Percentiles rank a stretch among this genome's conserved stretches.
These are phyloP conservation scores for Leptarthrus brevirostris DNA, from an alignment of 2,888 invertebrate species.

Conservation along the genomic window DNA sequence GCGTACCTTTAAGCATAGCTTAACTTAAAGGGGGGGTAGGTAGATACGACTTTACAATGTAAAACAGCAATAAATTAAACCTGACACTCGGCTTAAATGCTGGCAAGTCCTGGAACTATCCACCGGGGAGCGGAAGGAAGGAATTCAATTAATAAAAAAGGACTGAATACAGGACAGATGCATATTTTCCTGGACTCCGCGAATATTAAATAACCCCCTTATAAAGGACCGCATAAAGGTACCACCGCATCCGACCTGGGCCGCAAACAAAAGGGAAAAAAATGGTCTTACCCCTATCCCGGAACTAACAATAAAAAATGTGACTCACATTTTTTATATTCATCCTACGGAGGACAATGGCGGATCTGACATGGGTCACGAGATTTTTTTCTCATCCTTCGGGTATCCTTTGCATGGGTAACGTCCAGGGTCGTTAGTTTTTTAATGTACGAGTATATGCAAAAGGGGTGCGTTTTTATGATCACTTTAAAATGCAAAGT, in stretches of 20 bases:
- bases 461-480: conserved; percentile 38
- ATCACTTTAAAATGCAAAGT: conserved; percentile 10
- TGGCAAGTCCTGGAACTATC: no score
- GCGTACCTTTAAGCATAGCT: no score
- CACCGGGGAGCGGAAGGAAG: no score
- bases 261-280: conserved; percentile 16
- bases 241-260: conserved; percentile 30
- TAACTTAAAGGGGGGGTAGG: no score
- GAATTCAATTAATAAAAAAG: no score
- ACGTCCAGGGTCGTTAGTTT: conserved; percentile 39
- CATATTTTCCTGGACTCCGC: conserved; percentile 53
- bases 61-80: no score
- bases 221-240: background rate
- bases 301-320: conserved; percentile 52
- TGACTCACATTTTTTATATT: conserved; percentile 50
- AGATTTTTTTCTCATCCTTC: conserved; percentile 36
- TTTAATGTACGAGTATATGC: conserved; percentile 30
- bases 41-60: no score
- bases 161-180: conserved; percentile 48
- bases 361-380: conserved; percentile 39
- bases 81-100: no score
- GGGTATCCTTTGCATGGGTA: conserved; percentile 16
- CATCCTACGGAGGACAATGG: conserved; percentile 36
- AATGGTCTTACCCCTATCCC: conserved; percentile 52
- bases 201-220: conserved; percentile 52